Evolutionary conservation across 2,797 vertebrate genomes (phyloP).

Genomic region (Oophaga sylvatica): DNA sequence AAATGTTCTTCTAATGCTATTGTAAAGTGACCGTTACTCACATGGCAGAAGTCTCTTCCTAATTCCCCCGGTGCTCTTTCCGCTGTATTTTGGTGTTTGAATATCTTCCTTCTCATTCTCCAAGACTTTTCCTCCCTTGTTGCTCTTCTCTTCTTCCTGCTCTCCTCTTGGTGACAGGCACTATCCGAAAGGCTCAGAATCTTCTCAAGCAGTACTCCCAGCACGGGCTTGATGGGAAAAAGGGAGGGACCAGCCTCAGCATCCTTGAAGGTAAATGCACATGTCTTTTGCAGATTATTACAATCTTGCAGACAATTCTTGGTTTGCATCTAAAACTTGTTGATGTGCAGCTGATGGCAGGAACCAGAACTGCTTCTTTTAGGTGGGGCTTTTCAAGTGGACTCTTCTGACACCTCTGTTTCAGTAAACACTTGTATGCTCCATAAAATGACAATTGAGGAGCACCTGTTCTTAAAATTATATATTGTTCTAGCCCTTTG

Average conservation of each 20-base stretch:
- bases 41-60: neutral
- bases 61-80: constrained; percentile 74
- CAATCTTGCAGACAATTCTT: constrained; percentile 64
- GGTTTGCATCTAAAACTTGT: constrained; percentile 60
- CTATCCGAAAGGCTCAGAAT: constrained; percentile 99
- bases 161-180: constrained; percentile 91
- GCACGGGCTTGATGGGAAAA: constrained; percentile 99
- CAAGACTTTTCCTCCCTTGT: constrained; percentile 81
- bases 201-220: constrained; percentile 99
- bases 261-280: constrained; percentile 95
- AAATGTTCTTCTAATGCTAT: neutral
- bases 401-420: neutral
- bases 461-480: neutral
- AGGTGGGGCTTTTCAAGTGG: too few relatives aligned
- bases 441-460: neutral
- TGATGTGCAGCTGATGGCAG: neutral
- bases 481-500: neutral
- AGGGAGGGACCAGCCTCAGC: constrained; percentile 98
- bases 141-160: constrained; percentile 66
- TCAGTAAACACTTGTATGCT: neutral
- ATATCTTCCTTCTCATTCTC: constrained; percentile 80
- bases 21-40: neutral
- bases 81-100: constrained; percentile 74
- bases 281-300: constrained; percentile 62
- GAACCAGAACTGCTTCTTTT: neutral